These are phyloP conservation scores for Podarcis raffonei DNA, from an alignment of 2,113 vertebrate genomes.

Conservation along the genomic window DNA sequence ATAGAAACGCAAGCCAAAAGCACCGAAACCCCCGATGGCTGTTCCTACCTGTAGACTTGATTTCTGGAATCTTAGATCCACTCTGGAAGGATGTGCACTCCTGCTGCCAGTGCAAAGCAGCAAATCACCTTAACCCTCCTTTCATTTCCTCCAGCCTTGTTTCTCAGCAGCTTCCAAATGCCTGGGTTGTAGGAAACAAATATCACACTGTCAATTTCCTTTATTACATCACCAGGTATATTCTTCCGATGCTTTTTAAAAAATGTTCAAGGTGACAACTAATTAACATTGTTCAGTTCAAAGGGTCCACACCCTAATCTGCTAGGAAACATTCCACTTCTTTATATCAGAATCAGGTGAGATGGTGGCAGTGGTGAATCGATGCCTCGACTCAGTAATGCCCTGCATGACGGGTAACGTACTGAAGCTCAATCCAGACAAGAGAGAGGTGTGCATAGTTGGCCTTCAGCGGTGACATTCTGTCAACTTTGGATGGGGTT, in stretches of 20 bases:
- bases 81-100: conserved; percentile 31
- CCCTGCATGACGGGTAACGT: background rate
- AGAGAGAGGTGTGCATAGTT: background rate
- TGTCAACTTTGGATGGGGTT: background rate
- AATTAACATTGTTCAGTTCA: background rate
- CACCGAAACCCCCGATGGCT: background rate
- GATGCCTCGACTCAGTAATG: background rate
- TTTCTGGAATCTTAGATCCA: conserved; percentile 57
- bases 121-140: conserved; percentile 66
- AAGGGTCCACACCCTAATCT: background rate
- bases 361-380: background rate
- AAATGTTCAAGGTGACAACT: background rate
- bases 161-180: conserved; percentile 55
- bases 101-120: conserved; percentile 47
- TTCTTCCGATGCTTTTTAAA: background rate
- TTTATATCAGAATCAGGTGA: background rate
- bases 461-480: background rate
- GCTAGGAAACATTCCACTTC: background rate
- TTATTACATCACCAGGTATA: background rate
- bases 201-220: background rate
- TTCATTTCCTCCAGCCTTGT: conserved; percentile 70
- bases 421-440: background rate
- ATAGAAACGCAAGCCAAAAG: background rate
- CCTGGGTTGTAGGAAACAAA: conserved; percentile 56
- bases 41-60: conserved; percentile 70